Percentiles rank a stretch among this genome's conserved stretches.
These are phyloP conservation scores for Geotrypetes seraphini DNA, from an alignment of 2,797 vertebrate genomes.

Conservation along the genomic window DNA sequence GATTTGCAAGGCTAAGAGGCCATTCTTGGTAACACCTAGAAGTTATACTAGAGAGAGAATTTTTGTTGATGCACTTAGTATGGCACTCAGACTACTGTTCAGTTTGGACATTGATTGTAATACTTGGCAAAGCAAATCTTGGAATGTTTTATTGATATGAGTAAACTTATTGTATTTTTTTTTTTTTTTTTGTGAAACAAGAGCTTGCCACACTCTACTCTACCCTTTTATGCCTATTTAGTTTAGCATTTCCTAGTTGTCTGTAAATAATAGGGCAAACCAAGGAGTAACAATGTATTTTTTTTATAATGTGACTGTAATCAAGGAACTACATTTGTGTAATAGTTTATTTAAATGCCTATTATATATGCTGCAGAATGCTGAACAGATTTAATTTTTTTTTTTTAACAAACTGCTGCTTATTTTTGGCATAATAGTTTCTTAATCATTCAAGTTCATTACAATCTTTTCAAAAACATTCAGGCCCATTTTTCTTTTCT, in stretches of 20 bases:
- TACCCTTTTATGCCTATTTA: constrained; percentile 42
- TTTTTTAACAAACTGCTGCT: constrained; percentile 25
- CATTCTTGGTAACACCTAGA: constrained; percentile 21
- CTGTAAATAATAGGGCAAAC: constrained; percentile 68
- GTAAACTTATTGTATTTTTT: constrained; percentile 62
- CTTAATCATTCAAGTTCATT: constrained; percentile 26
- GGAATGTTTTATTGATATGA: constrained; percentile 50
- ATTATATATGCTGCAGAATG: constrained; percentile 29
- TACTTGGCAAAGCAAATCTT: constrained; percentile 52
- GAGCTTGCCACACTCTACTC: constrained; percentile 45
- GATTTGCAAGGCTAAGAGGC: constrained; percentile 81
- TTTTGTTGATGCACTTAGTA: constrained; percentile 69
- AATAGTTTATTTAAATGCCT: constrained; percentile 35
- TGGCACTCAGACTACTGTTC: constrained; percentile 58
- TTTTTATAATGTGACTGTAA: constrained; percentile 61
- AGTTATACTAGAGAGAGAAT: constrained; percentile 41
- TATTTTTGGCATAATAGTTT: constrained; percentile 23
- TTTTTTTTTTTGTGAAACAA: constrained; percentile 58
- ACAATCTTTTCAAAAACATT: constrained; percentile 13
- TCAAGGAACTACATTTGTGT: constrained; percentile 35
- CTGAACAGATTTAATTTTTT: constrained; percentile 21
- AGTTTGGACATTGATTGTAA: constrained; percentile 54
- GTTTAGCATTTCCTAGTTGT: constrained; percentile 44
- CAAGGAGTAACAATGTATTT: constrained; percentile 66
- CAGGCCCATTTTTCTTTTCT: no score